Evolutionary conservation across 2,797 vertebrate genomes (phyloP).

Genomic region (Crenichthys baileyi): DNA sequence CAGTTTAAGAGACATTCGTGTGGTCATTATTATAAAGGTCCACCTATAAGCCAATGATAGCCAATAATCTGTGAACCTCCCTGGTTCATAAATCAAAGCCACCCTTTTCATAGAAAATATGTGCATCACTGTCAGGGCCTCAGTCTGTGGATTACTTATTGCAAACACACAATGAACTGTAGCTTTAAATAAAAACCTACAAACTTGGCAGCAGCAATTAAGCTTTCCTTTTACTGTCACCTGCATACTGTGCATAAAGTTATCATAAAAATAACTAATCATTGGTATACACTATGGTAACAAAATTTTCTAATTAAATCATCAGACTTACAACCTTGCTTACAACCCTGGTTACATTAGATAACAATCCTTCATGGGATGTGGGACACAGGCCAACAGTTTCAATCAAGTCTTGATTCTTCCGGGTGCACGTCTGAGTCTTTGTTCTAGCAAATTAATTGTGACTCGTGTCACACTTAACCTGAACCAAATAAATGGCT

Average conservation of each 20-base stretch:
- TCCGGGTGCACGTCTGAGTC: neutral
- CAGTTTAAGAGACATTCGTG: neutral
- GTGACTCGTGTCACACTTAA: neutral
- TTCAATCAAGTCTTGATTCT: neutral
- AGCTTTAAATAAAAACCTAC: no score
- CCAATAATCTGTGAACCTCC: neutral
- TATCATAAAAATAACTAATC: neutral
- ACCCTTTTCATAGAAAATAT: neutral
- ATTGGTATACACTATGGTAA: neutral
- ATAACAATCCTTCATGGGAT: neutral
- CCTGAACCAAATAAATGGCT: neutral
- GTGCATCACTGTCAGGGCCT: no score
- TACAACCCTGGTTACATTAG: neutral
- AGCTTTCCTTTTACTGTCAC: neutral
- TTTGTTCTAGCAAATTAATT: neutral
- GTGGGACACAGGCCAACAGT: neutral
- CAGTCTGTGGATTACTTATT: no score
- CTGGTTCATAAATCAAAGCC: neutral
- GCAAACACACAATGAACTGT: no score
- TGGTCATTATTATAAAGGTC: neutral
- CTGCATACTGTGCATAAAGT: neutral
- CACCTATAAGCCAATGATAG: neutral
- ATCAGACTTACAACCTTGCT: neutral
- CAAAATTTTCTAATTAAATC: neutral
- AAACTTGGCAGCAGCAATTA: neutral